Conservation (phyloP, 2,888 invertebrate species). For the Cylloceria caligata region DNA sequence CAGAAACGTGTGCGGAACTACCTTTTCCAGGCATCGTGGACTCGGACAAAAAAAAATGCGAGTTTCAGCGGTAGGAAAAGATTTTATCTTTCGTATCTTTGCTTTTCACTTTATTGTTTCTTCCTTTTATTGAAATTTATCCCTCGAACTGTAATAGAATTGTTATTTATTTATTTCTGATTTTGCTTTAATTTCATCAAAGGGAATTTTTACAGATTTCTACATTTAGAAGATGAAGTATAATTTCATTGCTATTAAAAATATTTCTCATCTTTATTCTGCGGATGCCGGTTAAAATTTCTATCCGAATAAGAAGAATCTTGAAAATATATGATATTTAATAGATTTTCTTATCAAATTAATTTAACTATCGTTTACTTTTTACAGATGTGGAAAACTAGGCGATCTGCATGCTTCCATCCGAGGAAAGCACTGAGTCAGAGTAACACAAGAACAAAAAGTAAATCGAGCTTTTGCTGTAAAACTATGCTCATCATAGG, state of each 20-base stretch:
- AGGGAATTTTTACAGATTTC: background rate
- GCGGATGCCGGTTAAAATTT: background rate
- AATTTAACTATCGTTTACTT: slow-evolving; percentile 5
- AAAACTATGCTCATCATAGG: background rate
- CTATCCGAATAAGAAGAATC: background rate
- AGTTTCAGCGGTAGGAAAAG: slow-evolving; percentile 54
- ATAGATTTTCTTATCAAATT: background rate
- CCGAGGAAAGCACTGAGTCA: slow-evolving; percentile 73
- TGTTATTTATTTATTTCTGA: background rate
- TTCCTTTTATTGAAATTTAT: background rate
- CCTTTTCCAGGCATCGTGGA: slow-evolving; percentile 57
- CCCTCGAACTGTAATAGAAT: background rate
- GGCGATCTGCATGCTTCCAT: slow-evolving; percentile 74
- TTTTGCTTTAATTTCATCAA: background rate
- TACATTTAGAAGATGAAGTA: background rate
- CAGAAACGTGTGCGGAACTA: slow-evolving; percentile 26
- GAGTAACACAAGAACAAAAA: slow-evolving; percentile 70
- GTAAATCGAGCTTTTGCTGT: slow-evolving; percentile 60
- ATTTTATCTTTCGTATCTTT: background rate
- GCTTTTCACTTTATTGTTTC: background rate
- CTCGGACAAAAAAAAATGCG: slow-evolving; percentile 60
- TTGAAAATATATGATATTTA: too few species aligned
- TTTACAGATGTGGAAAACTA: slow-evolving; percentile 79
- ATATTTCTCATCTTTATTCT: background rate
- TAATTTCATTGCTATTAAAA: background rate